phyloP scores from a whole-genome alignment of 2,888 invertebrate genomes.

The Linyphia triangularis region DNA sequence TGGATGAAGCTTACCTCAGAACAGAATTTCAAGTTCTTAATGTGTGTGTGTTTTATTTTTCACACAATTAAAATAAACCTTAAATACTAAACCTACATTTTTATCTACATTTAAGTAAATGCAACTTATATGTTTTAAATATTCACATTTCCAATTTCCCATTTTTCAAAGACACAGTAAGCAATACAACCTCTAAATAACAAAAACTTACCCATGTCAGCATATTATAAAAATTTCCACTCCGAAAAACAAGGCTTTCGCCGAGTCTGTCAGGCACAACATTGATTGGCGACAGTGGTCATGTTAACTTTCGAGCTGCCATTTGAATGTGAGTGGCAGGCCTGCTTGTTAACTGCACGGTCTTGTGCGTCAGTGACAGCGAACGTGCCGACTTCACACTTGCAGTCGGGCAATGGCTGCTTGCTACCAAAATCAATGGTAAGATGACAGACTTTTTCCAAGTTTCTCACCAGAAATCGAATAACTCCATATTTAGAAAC shows the following conservation, averaged over 20 bases:
- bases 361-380: constrained; percentile 66
- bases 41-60: no score
- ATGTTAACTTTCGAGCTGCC: constrained; percentile 71
- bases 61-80: no score
- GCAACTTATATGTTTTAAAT: no score
- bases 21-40: no score
- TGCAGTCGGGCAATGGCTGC: not conserved
- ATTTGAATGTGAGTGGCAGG: constrained; percentile 72
- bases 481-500: not conserved
- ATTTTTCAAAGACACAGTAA: no score
- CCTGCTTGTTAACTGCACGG: constrained; percentile 64
- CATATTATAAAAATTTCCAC: not conserved
- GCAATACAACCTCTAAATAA: no score
- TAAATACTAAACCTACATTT: no score
- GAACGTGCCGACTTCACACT: constrained; percentile 52
- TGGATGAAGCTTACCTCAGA: no score
- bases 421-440: not conserved
- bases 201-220: constrained; percentile 1
- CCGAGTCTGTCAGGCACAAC: constrained; percentile 20
- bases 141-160: no score
- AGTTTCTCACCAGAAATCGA: not conserved
- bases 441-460: not conserved
- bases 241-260: constrained; percentile 6
- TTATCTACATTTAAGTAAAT: no score
- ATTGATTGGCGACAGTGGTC: constrained; percentile 38